Evolutionary conservation across 2,113 vertebrate genomes (phyloP), one percentile per base, ranked within the genome.

Genomic region (Rhodinocichla rosea): DNA sequence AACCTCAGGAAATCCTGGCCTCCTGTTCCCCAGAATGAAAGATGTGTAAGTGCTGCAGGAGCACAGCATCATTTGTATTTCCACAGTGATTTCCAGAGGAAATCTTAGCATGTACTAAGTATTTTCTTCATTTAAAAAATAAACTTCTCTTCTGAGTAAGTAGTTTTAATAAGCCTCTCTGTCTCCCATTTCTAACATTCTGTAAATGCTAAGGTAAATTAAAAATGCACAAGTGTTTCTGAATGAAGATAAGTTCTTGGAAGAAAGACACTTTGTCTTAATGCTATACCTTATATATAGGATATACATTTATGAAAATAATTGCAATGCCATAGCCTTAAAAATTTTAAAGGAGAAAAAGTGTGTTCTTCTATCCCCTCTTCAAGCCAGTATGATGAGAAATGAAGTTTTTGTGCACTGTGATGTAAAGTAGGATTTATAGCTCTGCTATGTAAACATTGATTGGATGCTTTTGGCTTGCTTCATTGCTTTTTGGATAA

Each of bases 1-100:
- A 92, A 82, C 68, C 52, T 90, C 70, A 89, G 91, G 82, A 94
- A 87, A 94, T 92, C 77, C 60, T 62, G 52, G 10, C 57, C 49
- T 84, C 42, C 33, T 1, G 0, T 21, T 87, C 50, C 30, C 11
- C 42, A n/a, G 17, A 77, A 50, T 57, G 47, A 89, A 89, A 24
- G 50, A n/a, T 15, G 1, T 47, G 11, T 15, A 74, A 75, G 14
- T 30, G 12, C 44, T 44, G 7, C 27, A 65, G 68, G 27, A 94
- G 19, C 27, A 52, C 15, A 47, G 42, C 23, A 71, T 28, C 18
- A 23, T 59, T 60, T 82, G 2, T 52, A 37, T 71, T 83, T 93
- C 50, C 52, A 33, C 16, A 50, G 30, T 42, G 47, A 56, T 77
- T 88, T 90, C 37, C 63, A 88, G 63, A 55, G 42, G 52, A 90